phyloP scores from a whole-genome alignment of 2,113 vertebrate genomes.

The Brienomyrus brachyistius region DNA sequence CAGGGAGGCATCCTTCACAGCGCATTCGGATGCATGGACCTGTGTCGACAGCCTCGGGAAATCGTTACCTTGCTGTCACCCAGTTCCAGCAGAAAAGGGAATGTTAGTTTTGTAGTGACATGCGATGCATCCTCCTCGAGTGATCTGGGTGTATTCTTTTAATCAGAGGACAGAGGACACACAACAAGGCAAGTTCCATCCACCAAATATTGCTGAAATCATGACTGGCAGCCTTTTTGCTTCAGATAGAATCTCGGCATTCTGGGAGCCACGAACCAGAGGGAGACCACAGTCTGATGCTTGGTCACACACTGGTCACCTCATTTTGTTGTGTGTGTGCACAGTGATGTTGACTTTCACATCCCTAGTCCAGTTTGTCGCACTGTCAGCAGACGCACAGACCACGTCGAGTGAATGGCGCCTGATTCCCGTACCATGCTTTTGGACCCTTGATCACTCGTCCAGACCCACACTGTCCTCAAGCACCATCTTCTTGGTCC shows the following conservation, averaged over 20 bases:
- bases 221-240: background rate
- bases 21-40: too few relatives aligned
- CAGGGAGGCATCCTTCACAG: background rate
- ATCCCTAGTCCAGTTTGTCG: background rate
- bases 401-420: background rate
- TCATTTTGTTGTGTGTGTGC: background rate
- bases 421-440: background rate
- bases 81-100: background rate
- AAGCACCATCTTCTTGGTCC: background rate
- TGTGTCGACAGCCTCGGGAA: background rate
- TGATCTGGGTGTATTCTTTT: background rate
- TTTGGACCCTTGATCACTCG: background rate
- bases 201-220: background rate
- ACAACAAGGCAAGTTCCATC: background rate
- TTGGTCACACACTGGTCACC: background rate
- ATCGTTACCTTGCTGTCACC: background rate
- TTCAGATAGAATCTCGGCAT: background rate
- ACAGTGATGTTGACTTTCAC: background rate
- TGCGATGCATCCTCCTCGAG: background rate
- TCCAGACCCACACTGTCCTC: background rate
- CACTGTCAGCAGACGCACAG: background rate
- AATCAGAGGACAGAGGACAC: background rate
- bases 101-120: background rate
- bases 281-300: background rate
- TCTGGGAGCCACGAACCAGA: background rate